phyloP scores from a whole-genome alignment of 2,888 invertebrate genomes.

The Hypselothyrea guttata region DNA sequence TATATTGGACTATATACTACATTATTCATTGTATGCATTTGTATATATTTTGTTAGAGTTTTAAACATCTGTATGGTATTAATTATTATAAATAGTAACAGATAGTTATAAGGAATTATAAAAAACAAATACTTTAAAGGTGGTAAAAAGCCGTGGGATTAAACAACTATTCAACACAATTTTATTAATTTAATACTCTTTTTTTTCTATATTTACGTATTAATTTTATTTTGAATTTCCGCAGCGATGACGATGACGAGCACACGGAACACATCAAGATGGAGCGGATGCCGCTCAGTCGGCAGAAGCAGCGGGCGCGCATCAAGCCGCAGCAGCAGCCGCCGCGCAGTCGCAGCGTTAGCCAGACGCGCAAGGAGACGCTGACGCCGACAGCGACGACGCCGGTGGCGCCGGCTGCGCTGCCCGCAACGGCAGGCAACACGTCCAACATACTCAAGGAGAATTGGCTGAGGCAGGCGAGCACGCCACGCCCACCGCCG shows the following conservation, averaged over 20 bases:
- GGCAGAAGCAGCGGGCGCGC: constrained; percentile 46
- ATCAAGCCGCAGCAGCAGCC: constrained; percentile 24
- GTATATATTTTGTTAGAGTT: too few species aligned
- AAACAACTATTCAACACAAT: too few species aligned
- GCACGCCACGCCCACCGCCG: constrained; percentile 68
- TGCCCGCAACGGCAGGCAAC: constrained; percentile 33
- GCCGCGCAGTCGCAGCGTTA: constrained; percentile 62
- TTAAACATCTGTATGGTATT: too few species aligned
- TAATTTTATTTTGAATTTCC: neutral
- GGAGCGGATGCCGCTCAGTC: constrained; percentile 72
- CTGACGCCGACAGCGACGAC: constrained; percentile 4
- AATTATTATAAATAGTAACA: too few species aligned
- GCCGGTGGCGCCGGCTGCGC: constrained; percentile 18
- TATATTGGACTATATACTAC: too few species aligned
- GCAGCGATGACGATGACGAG: constrained; percentile 49
- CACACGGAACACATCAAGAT: constrained; percentile 73
- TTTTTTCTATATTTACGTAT: neutral
- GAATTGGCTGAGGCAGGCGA: constrained; percentile 76
- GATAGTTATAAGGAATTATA: too few species aligned
- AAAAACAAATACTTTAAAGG: neutral
- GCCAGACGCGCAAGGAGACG: constrained; percentile 52
- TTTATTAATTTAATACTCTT: too few species aligned
- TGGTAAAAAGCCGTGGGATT: too few species aligned
- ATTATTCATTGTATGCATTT: too few species aligned
- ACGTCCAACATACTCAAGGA: constrained; percentile 72